A percentile compares a stretch with the other conserved stretches of the same genome.
Conservation (phyloP, 2,113 vertebrate species). For the Ardeotis arabs region DNA sequence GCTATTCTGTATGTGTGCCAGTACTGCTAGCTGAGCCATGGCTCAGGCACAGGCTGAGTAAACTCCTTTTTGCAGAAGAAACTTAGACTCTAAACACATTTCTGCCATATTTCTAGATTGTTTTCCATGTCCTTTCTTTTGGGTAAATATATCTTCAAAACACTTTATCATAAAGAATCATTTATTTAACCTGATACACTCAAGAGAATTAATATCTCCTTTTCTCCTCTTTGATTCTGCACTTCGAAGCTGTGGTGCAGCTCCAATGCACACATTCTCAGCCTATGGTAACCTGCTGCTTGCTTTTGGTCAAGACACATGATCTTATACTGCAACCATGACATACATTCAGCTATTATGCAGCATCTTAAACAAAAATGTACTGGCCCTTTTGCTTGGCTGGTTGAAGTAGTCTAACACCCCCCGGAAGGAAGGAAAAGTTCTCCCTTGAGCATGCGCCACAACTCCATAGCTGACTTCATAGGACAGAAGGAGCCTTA, state of each 20-base stretch:
- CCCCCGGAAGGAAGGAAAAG: neutral
- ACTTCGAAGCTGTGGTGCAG: neutral
- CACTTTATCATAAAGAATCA: neutral
- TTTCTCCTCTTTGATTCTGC: neutral
- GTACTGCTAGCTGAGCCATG: neutral
- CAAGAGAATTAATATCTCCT: neutral
- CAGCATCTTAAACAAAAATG: neutral
- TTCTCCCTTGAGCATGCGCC: neutral
- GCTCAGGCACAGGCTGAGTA: neutral
- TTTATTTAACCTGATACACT: neutral
- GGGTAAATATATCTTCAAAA: neutral
- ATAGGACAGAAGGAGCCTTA: neutral
- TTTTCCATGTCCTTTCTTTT: neutral
- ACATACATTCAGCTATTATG: neutral
- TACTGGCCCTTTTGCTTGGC: neutral
- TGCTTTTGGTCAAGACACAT: neutral
- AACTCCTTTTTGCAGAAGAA: neutral
- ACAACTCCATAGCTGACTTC: fast-evolving
- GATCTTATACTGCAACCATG: neutral
- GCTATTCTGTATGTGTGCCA: neutral
- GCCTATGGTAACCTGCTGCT: neutral
- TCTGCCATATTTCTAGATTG: neutral
- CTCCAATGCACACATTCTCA: neutral
- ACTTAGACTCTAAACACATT: neutral
- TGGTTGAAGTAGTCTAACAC: neutral